These are phyloP conservation scores for Desmodus rotundus DNA, from an alignment of 2,113 vertebrate genomes.

Conservation along the genomic window DNA sequence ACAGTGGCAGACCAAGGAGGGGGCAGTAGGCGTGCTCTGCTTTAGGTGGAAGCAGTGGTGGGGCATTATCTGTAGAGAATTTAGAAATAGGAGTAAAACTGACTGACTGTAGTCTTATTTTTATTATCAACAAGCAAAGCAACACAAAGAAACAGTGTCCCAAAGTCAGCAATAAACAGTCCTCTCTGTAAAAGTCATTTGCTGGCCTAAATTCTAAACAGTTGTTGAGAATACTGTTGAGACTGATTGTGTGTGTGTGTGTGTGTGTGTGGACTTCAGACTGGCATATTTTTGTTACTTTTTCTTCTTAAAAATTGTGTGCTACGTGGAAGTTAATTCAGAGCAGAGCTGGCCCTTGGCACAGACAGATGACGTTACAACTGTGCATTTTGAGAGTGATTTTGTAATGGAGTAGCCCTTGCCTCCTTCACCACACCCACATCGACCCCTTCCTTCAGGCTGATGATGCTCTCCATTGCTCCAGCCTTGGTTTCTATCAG, in stretches of 20 bases:
- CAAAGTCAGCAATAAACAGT: background rate
- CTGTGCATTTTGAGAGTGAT: background rate
- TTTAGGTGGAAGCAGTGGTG: background rate
- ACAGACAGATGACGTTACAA: background rate
- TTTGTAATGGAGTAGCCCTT: background rate
- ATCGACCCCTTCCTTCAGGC: background rate
- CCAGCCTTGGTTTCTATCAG: background rate
- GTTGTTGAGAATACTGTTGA: background rate
- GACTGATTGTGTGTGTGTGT: background rate
- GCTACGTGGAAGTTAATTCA: background rate
- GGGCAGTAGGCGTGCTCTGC: background rate
- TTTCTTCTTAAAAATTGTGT: background rate
- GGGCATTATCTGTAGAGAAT: background rate
- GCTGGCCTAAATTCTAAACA: background rate
- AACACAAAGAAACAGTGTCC: background rate
- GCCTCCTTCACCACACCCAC: background rate
- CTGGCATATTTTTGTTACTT: background rate
- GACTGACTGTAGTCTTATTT: background rate
- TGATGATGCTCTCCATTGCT: background rate
- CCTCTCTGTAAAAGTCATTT: background rate
- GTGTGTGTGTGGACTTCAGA: background rate
- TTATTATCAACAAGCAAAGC: background rate
- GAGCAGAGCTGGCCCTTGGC: background rate
- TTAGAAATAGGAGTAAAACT: conserved; percentile 1
- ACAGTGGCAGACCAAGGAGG: background rate